Conservation (phyloP, 2,113 vertebrate species). For the Ellobius talpinus region DNA sequence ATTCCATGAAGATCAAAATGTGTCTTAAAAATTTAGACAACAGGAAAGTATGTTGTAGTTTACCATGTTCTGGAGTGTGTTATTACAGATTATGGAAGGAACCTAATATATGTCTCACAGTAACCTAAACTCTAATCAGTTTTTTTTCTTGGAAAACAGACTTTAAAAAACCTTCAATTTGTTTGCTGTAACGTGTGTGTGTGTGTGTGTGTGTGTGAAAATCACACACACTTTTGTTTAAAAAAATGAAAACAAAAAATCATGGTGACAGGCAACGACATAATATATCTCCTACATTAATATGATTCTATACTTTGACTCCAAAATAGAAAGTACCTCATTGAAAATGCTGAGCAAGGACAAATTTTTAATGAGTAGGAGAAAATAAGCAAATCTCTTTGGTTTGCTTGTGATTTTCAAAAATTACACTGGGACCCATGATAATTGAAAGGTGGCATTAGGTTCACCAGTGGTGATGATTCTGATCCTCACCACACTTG, state of each 20-base stretch:
- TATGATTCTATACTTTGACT: constrained; percentile 61
- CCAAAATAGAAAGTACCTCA: neutral
- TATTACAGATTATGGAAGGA: constrained; percentile 64
- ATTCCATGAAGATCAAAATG: constrained; percentile 48
- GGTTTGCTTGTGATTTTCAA: neutral
- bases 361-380: neutral
- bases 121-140: neutral
- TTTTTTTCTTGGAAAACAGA: constrained; percentile 53
- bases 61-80: constrained; percentile 33
- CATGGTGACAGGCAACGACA: constrained; percentile 44
- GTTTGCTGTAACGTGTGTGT: neutral
- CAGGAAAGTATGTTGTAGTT: constrained; percentile 56
- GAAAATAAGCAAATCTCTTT: neutral
- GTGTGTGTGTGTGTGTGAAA: constrained; percentile 44
- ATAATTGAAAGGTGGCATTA: neutral
- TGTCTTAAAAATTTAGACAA: constrained; percentile 56
- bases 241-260: neutral
- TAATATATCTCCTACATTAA: constrained; percentile 14
- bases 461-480: neutral
- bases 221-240: constrained; percentile 11
- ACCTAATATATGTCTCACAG: constrained; percentile 25
- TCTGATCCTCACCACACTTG: neutral
- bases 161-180: constrained; percentile 10
- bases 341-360: constrained; percentile 14
- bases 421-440: neutral